Conservation (phyloP, 2,888 invertebrate genomes). For the Teleogryllus oceanicus region DNA sequence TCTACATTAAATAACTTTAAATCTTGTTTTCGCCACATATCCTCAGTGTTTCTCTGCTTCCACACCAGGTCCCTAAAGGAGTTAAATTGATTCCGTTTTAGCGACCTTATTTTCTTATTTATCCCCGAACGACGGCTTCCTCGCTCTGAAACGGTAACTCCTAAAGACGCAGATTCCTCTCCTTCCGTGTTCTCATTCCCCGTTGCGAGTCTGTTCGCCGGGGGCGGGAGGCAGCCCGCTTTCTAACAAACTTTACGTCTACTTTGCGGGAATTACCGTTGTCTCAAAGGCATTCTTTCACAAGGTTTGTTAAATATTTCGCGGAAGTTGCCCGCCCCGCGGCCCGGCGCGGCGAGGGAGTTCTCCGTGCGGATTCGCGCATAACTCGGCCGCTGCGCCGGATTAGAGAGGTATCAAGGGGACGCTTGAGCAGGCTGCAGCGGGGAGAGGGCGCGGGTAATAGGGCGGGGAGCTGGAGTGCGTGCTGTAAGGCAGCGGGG, state of each 20-base stretch:
- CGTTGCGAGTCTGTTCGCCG: not conserved
- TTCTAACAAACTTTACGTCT: slow-evolving; percentile 9
- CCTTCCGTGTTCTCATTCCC: not conserved
- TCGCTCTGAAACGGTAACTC: not conserved
- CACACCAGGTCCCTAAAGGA: not conserved
- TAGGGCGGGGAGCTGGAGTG: not conserved
- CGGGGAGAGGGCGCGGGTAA: not conserved
- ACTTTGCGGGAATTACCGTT: slow-evolving; percentile 18
- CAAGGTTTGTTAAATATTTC: slow-evolving; percentile 18
- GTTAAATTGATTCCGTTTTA: not conserved
- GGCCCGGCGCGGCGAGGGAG: not conserved
- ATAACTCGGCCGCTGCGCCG: not conserved
- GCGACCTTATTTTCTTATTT: not conserved
- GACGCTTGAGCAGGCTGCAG: not conserved
- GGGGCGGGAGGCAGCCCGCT: not conserved
- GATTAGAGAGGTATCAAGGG: slow-evolving; percentile 10
- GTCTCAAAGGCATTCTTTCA: slow-evolving; percentile 18
- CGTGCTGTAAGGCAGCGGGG: not conserved
- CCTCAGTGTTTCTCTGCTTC: no score
- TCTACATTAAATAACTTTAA: no score
- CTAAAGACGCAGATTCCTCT: slow-evolving; percentile 1
- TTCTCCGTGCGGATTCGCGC: not conserved
- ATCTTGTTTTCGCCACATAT: no score
- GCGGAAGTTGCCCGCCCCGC: not conserved
- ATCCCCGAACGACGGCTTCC: not conserved